Conservation (phyloP, 1,140 invertebrate species). For the Plodia interpunctella region DNA sequence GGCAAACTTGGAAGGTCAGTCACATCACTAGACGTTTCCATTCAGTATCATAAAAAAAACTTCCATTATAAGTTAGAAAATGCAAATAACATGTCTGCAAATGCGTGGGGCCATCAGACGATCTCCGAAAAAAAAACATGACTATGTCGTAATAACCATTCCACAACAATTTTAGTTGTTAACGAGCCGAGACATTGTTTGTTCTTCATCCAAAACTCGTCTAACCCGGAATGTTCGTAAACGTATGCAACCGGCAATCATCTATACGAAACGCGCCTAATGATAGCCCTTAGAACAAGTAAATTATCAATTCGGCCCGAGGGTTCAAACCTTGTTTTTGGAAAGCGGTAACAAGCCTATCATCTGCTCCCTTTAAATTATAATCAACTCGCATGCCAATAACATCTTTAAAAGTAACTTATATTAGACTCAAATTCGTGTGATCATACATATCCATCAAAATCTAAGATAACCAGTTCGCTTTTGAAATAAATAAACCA, state of each 20-base stretch:
- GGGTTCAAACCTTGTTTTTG: slow-evolving; percentile 55
- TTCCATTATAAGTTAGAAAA: background rate
- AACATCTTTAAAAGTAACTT: slow-evolving; percentile 11
- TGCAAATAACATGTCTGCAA: slow-evolving; percentile 22
- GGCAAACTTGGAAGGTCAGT: no score
- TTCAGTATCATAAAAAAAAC: background rate
- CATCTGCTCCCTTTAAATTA: slow-evolving; percentile 34
- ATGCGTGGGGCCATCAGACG: slow-evolving; percentile 20
- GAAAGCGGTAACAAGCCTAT: slow-evolving; percentile 59
- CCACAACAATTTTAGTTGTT: slow-evolving; percentile 52
- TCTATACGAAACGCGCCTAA: slow-evolving; percentile 59
- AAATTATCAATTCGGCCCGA: slow-evolving; percentile 73
- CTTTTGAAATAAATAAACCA: slow-evolving; percentile 8
- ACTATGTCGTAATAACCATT: slow-evolving; percentile 56
- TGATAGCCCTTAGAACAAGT: slow-evolving; percentile 70
- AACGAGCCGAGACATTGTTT: slow-evolving; percentile 70
- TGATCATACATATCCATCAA: background rate
- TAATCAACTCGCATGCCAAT: slow-evolving; percentile 15
- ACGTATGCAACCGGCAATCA: slow-evolving; percentile 63
- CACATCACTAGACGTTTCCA: no score
- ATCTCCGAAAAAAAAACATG: slow-evolving; percentile 13
- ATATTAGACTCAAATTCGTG: slow-evolving; percentile 11
- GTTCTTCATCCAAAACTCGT: slow-evolving; percentile 55
- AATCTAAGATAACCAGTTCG: slow-evolving; percentile 4
- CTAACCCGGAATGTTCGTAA: slow-evolving; percentile 42